Conservation (phyloP, 2,888 invertebrate genomes). For the Pecten maximus region DNA sequence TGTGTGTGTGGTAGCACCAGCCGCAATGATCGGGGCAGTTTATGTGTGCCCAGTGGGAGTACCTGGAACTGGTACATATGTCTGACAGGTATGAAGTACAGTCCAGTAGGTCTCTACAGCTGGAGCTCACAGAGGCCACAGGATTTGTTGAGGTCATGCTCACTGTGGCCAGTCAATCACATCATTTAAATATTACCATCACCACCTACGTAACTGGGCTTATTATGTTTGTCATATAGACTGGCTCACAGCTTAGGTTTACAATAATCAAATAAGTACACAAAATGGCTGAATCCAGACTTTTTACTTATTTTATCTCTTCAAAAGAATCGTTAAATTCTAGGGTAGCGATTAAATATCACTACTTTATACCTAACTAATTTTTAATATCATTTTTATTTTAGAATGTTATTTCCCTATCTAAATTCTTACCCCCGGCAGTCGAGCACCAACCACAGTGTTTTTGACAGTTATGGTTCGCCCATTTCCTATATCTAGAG, state of each 20-base stretch:
- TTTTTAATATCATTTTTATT: too few species aligned
- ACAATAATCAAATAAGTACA: too few species aligned
- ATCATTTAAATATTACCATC: not conserved
- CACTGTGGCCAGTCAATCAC: conserved; percentile 37
- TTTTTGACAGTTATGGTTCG: conserved; percentile 22
- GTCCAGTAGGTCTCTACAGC: conserved; percentile 58
- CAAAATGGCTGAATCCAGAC: too few species aligned
- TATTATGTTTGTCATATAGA: too few species aligned
- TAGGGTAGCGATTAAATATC: too few species aligned
- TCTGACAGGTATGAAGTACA: conserved; percentile 57
- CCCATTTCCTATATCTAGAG: conserved; percentile 7
- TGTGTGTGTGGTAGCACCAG: conserved; percentile 33
- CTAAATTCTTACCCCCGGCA: not conserved
- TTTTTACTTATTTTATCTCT: too few species aligned
- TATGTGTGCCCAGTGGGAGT: conserved; percentile 56
- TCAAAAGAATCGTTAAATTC: too few species aligned
- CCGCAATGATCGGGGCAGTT: conserved; percentile 55
- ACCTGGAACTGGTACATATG: conserved; percentile 58
- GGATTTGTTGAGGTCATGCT: conserved; percentile 44
- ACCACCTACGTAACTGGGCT: not conserved
- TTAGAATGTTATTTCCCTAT: too few species aligned
- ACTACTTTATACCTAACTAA: too few species aligned
- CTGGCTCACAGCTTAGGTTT: too few species aligned
- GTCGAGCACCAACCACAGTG: conserved; percentile 35
- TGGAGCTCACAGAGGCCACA: conserved; percentile 1